Base-by-base conservation (phyloP, 2,113 vertebrate species). In the Bothrops jararaca region DNA sequence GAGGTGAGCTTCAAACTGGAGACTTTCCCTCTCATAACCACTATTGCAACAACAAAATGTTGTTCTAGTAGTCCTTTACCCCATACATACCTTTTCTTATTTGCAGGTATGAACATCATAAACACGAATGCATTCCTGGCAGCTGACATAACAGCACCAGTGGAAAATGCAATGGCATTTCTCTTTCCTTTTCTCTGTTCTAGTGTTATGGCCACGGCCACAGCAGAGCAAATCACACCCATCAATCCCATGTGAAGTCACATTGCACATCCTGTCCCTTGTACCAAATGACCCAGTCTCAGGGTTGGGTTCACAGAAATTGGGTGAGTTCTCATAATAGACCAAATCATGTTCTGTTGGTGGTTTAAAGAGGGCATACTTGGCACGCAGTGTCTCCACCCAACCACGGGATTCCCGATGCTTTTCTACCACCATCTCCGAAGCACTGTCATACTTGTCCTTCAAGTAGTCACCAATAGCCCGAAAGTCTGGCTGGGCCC, bases 101-200 rank as follows among this genome's bases (percentile, higher is more conserved):
- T 99, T 99, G 98, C 99, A 99, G 80, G 99, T 99, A 97, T 99
- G 99, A 13, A 99, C 99, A 0, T 99, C 99, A 1, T 99, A 99
- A 93, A 99, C 98, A 0, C 99, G 98, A 90, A 98, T 92, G 22
- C 99, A 99, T 97, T 99, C 99, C 97, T 99, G 99, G 96, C 99
- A 99, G 97, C 99, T 99, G 93, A 99, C 99, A 0, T 99, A 99
- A 97, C 99, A 99, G 98, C 99, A 99, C 99, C 99, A 99, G 98
- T 99, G 99, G 98, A 99, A 99, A 97, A 99, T 98, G 97, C 99
- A 99, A 97, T 99, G 99, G 89, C 99, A 99, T 80, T 99, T 99
- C 97, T 99, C 99, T 91, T 99, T 99, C 94, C 99, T 98, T 39
- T 98, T 99, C 98, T 99, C 99, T 96, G 99, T 99, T 97, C 99